Evolutionary conservation across 2,888 invertebrate genomes (phyloP), one percentile per base, ranked within the genome.

Genomic region (Myathropa florea): DNA sequence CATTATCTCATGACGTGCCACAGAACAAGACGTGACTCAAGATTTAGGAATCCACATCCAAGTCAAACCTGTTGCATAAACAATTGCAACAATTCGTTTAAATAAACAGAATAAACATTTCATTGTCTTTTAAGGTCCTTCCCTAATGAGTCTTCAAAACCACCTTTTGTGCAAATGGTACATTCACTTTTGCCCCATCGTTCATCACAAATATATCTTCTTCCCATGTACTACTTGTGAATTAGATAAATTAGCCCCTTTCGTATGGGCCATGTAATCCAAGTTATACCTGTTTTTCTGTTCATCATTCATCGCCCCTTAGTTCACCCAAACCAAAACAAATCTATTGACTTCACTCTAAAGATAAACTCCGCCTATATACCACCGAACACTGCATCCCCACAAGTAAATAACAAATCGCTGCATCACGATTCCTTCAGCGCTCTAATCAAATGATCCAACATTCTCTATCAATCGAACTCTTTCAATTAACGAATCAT

Each of bases 401-500:
- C n/a, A 33, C 46, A 7, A 46, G 39, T 71, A 46, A 39, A 72
- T 63, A 61, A 24, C 30, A 46, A 28, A 23, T 36, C 30, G 26
- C 46, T n/a, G 7, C n/a, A 30, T 46, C 65, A 72, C 65, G 65
- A 71, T 72, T 71, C 72, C 65, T 65, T 21, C 30, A 9, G 53
- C 4, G 59, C 9, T 67, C 67, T 80, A 80, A 80, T 73, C 46
- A 80, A 73, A 61, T 55, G 61, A 53, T 60, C 14, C 65, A 79
- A 79, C 72, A 79, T 60, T 71, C 64, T 7, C n/a, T 23, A 65
- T 79, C 65, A 65, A 59, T 72, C 59, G 23, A 72, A 71, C 59
- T 64, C 61, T 72, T 72, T 80, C 72, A 72, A 80, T 80, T 80
- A 80, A 73, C 79, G 53, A 67, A 67, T 72, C 72, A 73, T 67